Evolutionary conservation across 2,888 invertebrate genomes (phyloP).

Genomic region (Drosophila recens): DNA sequence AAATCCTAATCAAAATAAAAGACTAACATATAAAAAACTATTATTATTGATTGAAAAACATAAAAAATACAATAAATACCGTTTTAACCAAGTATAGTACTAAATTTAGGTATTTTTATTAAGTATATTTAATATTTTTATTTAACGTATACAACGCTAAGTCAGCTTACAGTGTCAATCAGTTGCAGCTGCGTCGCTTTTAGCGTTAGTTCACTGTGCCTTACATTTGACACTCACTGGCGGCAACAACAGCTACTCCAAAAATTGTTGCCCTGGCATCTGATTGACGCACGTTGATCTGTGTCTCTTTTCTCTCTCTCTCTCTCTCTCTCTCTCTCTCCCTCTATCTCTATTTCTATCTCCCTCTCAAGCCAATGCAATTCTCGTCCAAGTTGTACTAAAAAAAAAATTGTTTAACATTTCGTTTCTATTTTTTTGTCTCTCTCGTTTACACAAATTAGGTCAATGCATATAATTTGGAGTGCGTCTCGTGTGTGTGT

Average conservation of each 20-base stretch:
- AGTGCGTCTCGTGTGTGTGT: slow-evolving; percentile 37
- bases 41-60: background rate
- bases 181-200: background rate
- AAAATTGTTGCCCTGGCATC: slow-evolving; percentile 32
- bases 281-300: slow-evolving; percentile 54
- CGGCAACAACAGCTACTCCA: slow-evolving; percentile 28
- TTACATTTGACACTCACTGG: slow-evolving; percentile 38
- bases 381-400: slow-evolving; percentile 47
- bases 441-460: slow-evolving; percentile 47
- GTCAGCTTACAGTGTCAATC: no score
- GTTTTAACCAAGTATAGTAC: background rate
- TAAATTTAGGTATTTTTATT: no score
- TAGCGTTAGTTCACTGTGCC: slow-evolving; percentile 31
- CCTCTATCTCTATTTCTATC: slow-evolving; percentile 5
- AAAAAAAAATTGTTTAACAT: slow-evolving; percentile 38
- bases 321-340: slow-evolving; percentile 4
- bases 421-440: slow-evolving; percentile 30
- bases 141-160: no score
- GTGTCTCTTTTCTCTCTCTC: background rate
- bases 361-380: slow-evolving; percentile 50
- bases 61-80: background rate
- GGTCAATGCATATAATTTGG: slow-evolving; percentile 75
- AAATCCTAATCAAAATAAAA: no score
- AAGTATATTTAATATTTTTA: no score
- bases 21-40: no score